Evolutionary conservation across 2,797 vertebrate species (phyloP), one percentile per base, ranked within the genome.

Genomic region (Chaetodon trifasciatus): DNA sequence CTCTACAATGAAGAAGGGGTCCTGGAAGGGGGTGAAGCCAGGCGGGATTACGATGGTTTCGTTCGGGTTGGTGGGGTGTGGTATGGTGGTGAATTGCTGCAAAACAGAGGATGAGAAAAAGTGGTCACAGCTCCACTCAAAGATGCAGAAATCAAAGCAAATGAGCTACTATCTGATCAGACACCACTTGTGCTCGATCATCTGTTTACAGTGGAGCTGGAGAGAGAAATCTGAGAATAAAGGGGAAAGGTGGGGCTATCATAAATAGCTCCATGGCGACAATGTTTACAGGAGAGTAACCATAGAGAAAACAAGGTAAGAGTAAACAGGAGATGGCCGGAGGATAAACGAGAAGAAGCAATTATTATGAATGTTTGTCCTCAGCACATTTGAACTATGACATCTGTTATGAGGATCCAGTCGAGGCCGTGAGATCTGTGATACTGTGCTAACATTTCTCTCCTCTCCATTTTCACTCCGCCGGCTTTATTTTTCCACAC

Each of bases 1-100:
- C 89, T 98, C 97, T 71, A 98, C 96, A 6, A 97, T 91, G 69
- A 98, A 98, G 93, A 98, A 98, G 0, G 97, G 97, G 70, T 98
- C 97, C 1, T 95, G 93, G 70, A 97, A 97, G 65, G 96, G 93
- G 8, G 88, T 84, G 79, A 87, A 83, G n/a, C 52, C 62, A 8
- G 93, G 83, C 0, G 88, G 77, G 49, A 86, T 4, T 16, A 6
- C 7, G 47, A 87, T 81, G 63, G 90, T 93, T 74, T 77, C 73
- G 21, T 95, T 95, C 0, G 76, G 71, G 1, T 74, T 71, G 61
- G 80, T 83, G 8, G 91, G 90, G 69, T 92, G 91, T 55, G 92
- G 76, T 3, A 92, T 60, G 23, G 46, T 53, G 60, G 24, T 78
- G 79, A 32, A 63, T 86, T 91, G 86, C 92, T 95, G 87, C 0